Conservation (phyloP, 1,140 invertebrate genomes). For the Apis florea region DNA sequence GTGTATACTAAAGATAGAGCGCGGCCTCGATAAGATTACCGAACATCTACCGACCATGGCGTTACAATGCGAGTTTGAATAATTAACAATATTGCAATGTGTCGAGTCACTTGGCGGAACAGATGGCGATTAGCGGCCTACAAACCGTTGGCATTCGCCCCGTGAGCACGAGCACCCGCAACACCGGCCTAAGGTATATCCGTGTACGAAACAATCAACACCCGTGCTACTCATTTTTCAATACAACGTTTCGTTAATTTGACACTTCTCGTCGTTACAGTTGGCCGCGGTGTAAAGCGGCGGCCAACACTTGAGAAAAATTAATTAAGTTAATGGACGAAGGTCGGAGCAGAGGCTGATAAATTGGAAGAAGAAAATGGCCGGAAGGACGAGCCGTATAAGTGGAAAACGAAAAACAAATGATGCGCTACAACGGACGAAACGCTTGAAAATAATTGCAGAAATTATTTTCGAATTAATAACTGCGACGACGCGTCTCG, state of each 20-base stretch:
- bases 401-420: slow-evolving; percentile 57
- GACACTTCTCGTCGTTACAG: slow-evolving; percentile 47
- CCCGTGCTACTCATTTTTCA: slow-evolving; percentile 60
- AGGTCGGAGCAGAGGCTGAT: slow-evolving; percentile 28
- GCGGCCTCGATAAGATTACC: slow-evolving; percentile 31
- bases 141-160: slow-evolving; percentile 59
- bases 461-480: slow-evolving; percentile 62
- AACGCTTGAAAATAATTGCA: slow-evolving; percentile 57
- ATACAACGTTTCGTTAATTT: slow-evolving; percentile 54
- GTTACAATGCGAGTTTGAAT: slow-evolving; percentile 49
- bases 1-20: slow-evolving; percentile 3
- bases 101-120: slow-evolving; percentile 61
- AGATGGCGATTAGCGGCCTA: slow-evolving; percentile 63
- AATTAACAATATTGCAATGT: slow-evolving; percentile 61
- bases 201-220: slow-evolving; percentile 68
- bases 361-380: slow-evolving; percentile 51
- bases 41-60: slow-evolving; percentile 26
- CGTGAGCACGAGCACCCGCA: not conserved
- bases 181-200: slow-evolving; percentile 22
- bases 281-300: slow-evolving; percentile 19
- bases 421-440: slow-evolving; percentile 39
- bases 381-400: slow-evolving; percentile 38
- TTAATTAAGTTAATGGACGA: slow-evolving; percentile 63
- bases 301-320: slow-evolving; percentile 41
- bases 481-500: slow-evolving; percentile 43